These are phyloP conservation scores for Ophioderma brevispina DNA, from an alignment of 35 echinoderm and acorn worm genomes.

Conservation along the genomic window DNA sequence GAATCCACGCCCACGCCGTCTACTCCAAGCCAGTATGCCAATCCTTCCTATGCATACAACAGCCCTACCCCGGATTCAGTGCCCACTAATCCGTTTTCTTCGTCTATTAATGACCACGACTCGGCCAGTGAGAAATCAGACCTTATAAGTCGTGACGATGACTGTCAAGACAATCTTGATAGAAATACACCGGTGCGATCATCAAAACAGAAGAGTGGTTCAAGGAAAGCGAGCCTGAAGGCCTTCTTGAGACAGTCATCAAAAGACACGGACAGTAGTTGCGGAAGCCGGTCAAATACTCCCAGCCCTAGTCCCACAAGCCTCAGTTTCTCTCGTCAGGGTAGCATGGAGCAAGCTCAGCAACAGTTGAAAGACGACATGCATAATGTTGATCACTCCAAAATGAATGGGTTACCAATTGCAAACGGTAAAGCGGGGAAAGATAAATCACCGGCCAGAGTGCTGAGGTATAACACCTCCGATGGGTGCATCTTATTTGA, in stretches of 20 bases:
- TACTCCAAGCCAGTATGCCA: neutral
- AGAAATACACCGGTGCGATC: neutral
- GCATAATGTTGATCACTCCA: neutral
- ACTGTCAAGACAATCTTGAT: neutral
- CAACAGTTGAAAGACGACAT: neutral
- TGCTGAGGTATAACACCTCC: neutral
- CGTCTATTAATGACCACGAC: neutral
- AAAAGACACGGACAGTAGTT: neutral
- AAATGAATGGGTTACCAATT: neutral
- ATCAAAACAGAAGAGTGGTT: neutral
- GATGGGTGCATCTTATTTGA: neutral
- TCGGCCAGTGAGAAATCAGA: neutral
- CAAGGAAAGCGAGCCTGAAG: neutral
- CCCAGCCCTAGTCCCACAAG: neutral
- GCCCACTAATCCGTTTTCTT: neutral
- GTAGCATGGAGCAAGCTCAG: neutral
- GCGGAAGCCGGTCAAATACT: neutral
- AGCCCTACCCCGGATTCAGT: neutral
- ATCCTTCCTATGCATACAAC: neutral
- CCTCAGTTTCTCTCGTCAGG: neutral
- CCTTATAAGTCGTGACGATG: neutral
- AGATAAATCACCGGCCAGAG: neutral
- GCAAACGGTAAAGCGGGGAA: neutral
- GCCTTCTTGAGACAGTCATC: neutral
- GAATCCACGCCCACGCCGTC: neutral